Evolutionary conservation across 1,140 invertebrate genomes (phyloP).

Genomic region (Camponotus pennsylvanicus): DNA sequence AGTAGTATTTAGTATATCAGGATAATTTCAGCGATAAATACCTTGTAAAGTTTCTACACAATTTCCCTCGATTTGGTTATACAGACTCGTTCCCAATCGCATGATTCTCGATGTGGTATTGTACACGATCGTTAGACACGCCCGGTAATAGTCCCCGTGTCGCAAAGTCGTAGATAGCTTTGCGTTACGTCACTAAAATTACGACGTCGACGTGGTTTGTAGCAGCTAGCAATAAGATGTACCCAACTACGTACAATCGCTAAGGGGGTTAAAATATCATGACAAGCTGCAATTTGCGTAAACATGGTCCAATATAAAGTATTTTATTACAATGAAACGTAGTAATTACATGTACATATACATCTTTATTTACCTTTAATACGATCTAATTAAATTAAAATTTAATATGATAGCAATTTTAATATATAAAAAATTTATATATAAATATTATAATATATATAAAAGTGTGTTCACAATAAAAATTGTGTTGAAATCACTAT

Average conservation of each 20-base stretch:
- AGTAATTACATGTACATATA: neutral
- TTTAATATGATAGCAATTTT: no score
- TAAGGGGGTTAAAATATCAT: neutral
- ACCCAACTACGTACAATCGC: neutral
- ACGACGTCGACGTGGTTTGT: neutral
- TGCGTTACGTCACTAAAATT: conserved; percentile 44
- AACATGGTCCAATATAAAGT: neutral
- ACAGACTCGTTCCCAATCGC: conserved; percentile 46
- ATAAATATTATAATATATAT: neutral
- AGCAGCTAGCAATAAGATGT: conserved; percentile 22
- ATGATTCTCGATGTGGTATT: conserved; percentile 29
- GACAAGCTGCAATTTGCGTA: neutral
- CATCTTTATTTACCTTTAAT: no score
- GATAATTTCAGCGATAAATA: conserved; percentile 53
- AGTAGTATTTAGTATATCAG: conserved; percentile 28
- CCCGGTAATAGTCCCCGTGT: conserved; percentile 45
- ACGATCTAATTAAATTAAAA: no score
- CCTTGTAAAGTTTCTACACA: conserved; percentile 61
- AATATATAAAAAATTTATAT: neutral
- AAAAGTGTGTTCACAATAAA: neutral
- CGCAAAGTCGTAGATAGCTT: conserved; percentile 57
- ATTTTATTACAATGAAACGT: neutral
- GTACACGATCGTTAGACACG: conserved; percentile 22
- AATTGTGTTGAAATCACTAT: neutral
- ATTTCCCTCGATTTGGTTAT: conserved; percentile 55